Percentiles rank a stretch among this genome's conserved stretches.
phyloP scores from a whole-genome alignment of 35 echinoderm and acorn worm genomes.

The Amphiura filiformis region DNA sequence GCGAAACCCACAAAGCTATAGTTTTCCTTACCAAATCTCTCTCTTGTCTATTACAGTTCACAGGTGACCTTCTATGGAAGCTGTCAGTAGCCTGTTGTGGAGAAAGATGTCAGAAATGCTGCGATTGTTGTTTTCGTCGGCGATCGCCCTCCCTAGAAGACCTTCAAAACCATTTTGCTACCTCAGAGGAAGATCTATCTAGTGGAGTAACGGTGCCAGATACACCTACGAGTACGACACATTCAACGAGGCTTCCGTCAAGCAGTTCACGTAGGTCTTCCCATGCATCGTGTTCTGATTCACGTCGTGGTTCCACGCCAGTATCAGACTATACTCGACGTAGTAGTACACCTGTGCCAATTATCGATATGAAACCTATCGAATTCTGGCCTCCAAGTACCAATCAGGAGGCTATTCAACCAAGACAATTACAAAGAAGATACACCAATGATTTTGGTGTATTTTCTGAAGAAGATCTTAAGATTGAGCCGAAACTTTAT shows the following conservation, averaged over 20 bases:
- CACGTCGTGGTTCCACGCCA: slow-evolving; percentile 69
- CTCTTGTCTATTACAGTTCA: neutral
- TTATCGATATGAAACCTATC: slow-evolving; percentile 99
- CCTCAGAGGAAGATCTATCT: neutral
- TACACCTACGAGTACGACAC: neutral
- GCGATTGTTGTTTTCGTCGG: slow-evolving; percentile 22
- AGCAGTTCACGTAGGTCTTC: slow-evolving; percentile 79
- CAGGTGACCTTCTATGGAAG: slow-evolving; percentile 28
- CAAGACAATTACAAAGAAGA: slow-evolving; percentile 63
- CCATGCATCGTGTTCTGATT: slow-evolving; percentile 50
- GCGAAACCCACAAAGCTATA: too few relatives aligned
- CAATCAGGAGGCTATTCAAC: slow-evolving; percentile 90
- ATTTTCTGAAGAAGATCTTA: slow-evolving; percentile 57
- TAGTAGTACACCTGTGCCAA: slow-evolving; percentile 73
- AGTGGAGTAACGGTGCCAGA: neutral
- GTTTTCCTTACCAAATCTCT: neutral
- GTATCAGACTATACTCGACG: slow-evolving; percentile 71
- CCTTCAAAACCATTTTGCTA: slow-evolving; percentile 19
- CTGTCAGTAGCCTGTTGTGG: slow-evolving; percentile 21
- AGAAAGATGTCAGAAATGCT: slow-evolving; percentile 15
- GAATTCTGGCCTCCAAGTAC: slow-evolving; percentile 98
- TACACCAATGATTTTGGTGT: slow-evolving; percentile 67
- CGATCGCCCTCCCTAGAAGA: slow-evolving; percentile 35
- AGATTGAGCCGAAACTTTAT: slow-evolving; percentile 93
- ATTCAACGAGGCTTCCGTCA: slow-evolving; percentile 44